Evolutionary conservation across 2,888 invertebrate species (phyloP), one percentile per base, ranked within the genome.

Genomic region (Melanostoma mellinum): DNA sequence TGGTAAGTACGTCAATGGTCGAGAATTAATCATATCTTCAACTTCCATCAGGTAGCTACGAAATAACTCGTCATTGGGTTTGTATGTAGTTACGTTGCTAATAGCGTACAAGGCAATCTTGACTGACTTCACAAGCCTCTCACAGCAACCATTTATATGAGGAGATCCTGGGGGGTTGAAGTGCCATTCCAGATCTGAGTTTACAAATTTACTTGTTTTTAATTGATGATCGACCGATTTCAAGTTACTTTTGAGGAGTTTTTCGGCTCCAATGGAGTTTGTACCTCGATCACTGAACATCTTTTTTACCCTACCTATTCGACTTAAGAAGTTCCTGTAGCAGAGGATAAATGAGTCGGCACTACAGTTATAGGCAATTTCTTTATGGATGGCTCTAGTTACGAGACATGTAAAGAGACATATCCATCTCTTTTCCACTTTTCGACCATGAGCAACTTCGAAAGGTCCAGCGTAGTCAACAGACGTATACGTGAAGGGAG

Each of bases 391-490:
- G 8, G 42, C 78, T 20, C 56, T 40, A 1, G 50, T 53, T 2
- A 74, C 75, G 20, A 84, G 32, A 48, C 75, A 75, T 0, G 71
- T 78, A 9, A 84, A 84, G 6, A 84, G 20, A 3, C 63, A 74
- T 2, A 61, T 68, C 40, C 61, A 75, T 2, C 78, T 60, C 61
- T 85, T 85, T 35, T 71, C 81, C 0, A 44, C 9, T 3, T 74
- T 65, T 2, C 71, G 40, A 5, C 71, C 50, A 55, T 80, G n/a
- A 5, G 53, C 52, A 0, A 81, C 58, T 2, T 52, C 72, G 3
- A 81, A 42, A 1, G 77, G 77, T 0, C 69, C 80, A 55, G 77
- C 80, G 6, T 73, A 85, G 8, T 80, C 77, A 1, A 72, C 53
- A 6, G 75, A 80, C 3, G 72, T 72, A 6, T 71, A 73, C 2